Conservation (phyloP, 2,113 vertebrate genomes). For the Phyllopteryx taeniolatus region DNA sequence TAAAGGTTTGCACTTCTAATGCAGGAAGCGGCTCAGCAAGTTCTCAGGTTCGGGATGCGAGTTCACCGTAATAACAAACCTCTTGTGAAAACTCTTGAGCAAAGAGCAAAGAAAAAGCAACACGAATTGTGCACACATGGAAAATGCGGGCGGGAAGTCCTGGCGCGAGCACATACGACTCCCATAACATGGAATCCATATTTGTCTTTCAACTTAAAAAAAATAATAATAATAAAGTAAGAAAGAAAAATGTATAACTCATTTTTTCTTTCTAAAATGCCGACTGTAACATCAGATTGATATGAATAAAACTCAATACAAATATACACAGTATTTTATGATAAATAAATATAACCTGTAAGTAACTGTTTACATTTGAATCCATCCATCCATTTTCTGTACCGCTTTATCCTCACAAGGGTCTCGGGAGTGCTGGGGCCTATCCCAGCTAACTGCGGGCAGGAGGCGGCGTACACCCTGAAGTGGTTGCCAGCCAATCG, state of each 20-base stretch:
- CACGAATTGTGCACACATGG: conserved; percentile 1
- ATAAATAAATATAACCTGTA: no score
- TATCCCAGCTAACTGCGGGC: no score
- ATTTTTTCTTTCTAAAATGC: background rate
- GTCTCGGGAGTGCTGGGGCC: no score
- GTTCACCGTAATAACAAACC: conserved; percentile 41
- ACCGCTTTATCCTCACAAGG: no score
- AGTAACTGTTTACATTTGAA: no score
- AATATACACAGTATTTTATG: no score
- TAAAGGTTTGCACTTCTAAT: conserved; percentile 39
- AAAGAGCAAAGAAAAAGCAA: background rate
- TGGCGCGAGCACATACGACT: background rate
- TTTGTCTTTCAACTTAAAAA: background rate
- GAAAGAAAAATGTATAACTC: background rate
- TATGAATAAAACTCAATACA: no score
- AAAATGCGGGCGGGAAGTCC: background rate
- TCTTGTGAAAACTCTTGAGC: conserved; percentile 34
- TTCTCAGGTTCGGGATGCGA: conserved; percentile 46
- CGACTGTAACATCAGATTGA: no score
- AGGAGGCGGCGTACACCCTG: no score
- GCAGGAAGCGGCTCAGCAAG: conserved; percentile 57
- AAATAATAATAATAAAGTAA: background rate
- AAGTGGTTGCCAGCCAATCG: no score
- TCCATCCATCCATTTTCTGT: no score
- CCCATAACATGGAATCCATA: background rate